Evolutionary conservation across 1,140 invertebrate genomes (phyloP).

Genomic region (Popillia japonica): DNA sequence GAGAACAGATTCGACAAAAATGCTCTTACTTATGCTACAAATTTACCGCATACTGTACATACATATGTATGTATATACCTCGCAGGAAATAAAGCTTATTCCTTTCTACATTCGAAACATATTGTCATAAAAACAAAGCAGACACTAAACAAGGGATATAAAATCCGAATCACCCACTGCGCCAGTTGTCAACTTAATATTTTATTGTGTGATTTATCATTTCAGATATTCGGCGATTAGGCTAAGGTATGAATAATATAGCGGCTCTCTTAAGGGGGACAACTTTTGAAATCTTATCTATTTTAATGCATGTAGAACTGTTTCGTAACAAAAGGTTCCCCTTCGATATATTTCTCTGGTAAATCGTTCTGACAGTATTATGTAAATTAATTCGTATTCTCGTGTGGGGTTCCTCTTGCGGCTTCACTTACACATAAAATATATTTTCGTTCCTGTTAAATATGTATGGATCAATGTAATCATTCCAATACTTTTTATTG

Average conservation of each 20-base stretch:
- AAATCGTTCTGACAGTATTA: constrained; percentile 19
- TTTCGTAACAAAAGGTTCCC: constrained; percentile 12
- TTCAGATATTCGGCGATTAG: constrained; percentile 19
- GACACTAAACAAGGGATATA: constrained; percentile 13
- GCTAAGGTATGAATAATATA: constrained; percentile 19
- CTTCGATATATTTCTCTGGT: not conserved
- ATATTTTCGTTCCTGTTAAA: constrained; percentile 11
- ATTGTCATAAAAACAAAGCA: not conserved
- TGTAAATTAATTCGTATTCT: constrained; percentile 23
- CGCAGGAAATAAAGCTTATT: not conserved
- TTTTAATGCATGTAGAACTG: constrained; percentile 4
- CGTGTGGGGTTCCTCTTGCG: not conserved
- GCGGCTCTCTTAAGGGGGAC: not conserved
- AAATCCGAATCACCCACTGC: constrained; percentile 20
- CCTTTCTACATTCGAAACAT: not conserved
- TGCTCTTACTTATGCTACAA: not conserved
- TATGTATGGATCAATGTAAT: constrained; percentile 11
- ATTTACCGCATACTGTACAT: not conserved
- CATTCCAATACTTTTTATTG: not conserved
- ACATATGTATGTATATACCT: too few species aligned
- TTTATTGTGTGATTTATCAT: constrained; percentile 35
- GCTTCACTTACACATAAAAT: not conserved
- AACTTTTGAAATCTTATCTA: constrained; percentile 11
- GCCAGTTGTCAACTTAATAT: constrained; percentile 14
- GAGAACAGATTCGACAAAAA: not conserved